Conservation (phyloP, 2,113 vertebrate species). For the Aptenodytes forsteri region DNA sequence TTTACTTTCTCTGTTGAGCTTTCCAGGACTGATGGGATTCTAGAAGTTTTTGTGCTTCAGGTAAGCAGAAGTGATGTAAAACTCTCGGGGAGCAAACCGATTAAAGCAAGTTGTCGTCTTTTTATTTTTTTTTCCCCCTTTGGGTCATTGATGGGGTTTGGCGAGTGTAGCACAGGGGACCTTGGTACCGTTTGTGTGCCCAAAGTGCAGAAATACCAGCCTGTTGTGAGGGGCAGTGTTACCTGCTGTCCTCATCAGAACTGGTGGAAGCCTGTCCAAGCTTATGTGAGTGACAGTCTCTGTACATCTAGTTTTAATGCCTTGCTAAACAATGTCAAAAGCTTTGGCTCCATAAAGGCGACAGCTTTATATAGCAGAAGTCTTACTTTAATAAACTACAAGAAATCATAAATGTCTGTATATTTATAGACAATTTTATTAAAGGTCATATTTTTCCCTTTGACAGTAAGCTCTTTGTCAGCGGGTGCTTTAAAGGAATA, state of each 20-base stretch:
- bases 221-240: background rate
- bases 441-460: background rate
- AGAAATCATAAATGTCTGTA: background rate
- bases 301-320: background rate
- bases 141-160: background rate
- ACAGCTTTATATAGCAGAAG: background rate
- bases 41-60: background rate
- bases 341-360: background rate
- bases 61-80: background rate
- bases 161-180: background rate
- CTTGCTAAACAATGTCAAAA: background rate
- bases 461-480: background rate
- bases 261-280: background rate
- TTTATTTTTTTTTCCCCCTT: background rate
- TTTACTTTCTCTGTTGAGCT: background rate
- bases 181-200: background rate
- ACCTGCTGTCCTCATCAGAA: background rate
- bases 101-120: background rate
- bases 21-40: background rate
- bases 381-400: background rate
- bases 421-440: background rate
- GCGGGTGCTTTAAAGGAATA: background rate
- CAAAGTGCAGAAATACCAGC: background rate
- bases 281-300: rapidly evolving
- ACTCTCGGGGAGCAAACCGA: background rate